These are phyloP conservation scores for Labia minor DNA, from an alignment of 2,888 invertebrate species.

Conservation along the genomic window DNA sequence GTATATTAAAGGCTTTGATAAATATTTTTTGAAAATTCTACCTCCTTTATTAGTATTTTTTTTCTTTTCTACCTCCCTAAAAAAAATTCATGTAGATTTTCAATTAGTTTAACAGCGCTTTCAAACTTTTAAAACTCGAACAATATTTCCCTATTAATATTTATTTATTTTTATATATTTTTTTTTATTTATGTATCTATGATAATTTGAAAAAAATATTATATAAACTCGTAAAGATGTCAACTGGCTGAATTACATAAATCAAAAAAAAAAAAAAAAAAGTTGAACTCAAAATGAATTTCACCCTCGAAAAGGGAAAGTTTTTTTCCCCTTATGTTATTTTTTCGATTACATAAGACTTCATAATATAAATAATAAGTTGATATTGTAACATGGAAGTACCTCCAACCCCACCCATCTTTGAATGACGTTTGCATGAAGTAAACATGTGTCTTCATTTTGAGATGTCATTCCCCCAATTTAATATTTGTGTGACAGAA, in stretches of 20 bases:
- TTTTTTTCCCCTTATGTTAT: neutral
- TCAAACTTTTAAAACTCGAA: too few relatives aligned
- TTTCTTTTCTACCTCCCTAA: too few relatives aligned
- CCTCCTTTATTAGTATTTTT: too few relatives aligned
- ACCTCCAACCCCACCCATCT: neutral
- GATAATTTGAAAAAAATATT: neutral
- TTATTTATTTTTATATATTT: too few relatives aligned
- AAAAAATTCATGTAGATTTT: too few relatives aligned
- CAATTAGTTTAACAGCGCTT: too few relatives aligned
- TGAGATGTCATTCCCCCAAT: neutral
- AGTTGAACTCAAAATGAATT: neutral
- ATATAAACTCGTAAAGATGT: neutral
- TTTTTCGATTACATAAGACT: constrained; percentile 3
- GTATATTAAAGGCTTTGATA: too few relatives aligned
- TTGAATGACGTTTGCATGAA: neutral
- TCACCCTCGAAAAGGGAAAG: neutral
- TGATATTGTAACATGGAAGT: neutral
- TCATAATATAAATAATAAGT: constrained; percentile 13
- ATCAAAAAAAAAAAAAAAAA: too few relatives aligned
- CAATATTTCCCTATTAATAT: too few relatives aligned
- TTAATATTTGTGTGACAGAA: neutral
- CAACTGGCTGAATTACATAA: neutral
- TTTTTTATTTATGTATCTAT: too few relatives aligned
- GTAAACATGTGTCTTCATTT: constrained; percentile 2
- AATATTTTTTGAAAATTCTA: too few relatives aligned